A percentile compares a stretch with the other conserved stretches of the same genome.
These are phyloP conservation scores for Drosophila fungiperda DNA, from an alignment of 2,888 invertebrate species.

Conservation along the genomic window DNA sequence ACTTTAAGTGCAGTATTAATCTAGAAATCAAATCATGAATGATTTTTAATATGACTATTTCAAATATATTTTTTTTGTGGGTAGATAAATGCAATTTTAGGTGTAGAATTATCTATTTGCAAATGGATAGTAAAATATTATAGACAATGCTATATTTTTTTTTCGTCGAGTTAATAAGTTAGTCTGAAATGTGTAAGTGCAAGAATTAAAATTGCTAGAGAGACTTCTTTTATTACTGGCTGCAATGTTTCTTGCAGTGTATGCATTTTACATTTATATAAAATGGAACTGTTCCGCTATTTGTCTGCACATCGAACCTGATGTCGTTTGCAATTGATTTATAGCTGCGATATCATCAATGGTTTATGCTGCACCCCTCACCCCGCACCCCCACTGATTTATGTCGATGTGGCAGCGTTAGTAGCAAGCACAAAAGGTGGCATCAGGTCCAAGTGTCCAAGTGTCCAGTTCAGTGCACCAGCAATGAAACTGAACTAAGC, in stretches of 20 bases:
- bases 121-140: background rate
- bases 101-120: background rate
- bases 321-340: slow-evolving; percentile 63
- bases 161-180: background rate
- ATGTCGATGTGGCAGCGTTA: slow-evolving; percentile 42
- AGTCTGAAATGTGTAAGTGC: background rate
- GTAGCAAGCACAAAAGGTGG: slow-evolving; percentile 52
- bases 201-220: background rate
- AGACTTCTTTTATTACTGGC: background rate
- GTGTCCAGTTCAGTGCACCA: slow-evolving; percentile 23
- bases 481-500: slow-evolving; percentile 38
- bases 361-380: slow-evolving; percentile 4
- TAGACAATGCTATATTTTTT: background rate
- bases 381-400: slow-evolving; percentile 55
- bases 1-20: background rate
- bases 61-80: background rate
- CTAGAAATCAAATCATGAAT: background rate
- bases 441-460: slow-evolving; percentile 37
- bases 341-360: slow-evolving; percentile 56
- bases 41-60: background rate
- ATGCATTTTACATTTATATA: slow-evolving; percentile 8
- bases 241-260: slow-evolving; percentile 17
- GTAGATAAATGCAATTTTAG: too few species aligned
- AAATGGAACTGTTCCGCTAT: slow-evolving; percentile 12
- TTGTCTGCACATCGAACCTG: slow-evolving; percentile 53